phyloP scores from a whole-genome alignment of 2,888 invertebrate species.

The Macrosiphum euphorbiae region DNA sequence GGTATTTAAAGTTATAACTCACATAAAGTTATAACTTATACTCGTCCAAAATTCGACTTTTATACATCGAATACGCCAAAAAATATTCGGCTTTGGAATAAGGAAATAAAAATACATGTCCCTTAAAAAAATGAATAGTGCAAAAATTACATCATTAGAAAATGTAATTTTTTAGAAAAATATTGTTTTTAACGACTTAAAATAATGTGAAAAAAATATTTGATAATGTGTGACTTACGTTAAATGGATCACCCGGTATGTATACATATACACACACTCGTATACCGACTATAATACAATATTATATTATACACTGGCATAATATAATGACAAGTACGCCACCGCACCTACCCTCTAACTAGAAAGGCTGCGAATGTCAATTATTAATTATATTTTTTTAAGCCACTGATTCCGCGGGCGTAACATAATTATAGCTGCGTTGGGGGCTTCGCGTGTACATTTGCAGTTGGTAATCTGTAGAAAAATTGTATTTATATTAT shows the following conservation, averaged over 20 bases:
- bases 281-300: not conserved
- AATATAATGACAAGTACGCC: not conserved
- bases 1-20: not conserved
- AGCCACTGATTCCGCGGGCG: slow-evolving; percentile 6
- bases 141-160: not conserved
- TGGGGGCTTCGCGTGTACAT: not conserved
- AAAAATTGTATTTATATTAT: not conserved
- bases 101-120: not conserved
- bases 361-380: slow-evolving; percentile 19
- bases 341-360: not conserved
- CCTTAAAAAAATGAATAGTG: not conserved
- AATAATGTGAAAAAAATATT: not conserved
- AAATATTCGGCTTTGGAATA: not conserved
- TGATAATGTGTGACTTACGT: not conserved
- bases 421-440: not conserved
- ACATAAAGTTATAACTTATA: not conserved
- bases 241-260: not conserved
- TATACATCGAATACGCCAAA: not conserved
- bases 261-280: not conserved
- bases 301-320: not conserved
- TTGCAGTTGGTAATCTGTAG: not conserved
- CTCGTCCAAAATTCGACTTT: not conserved
- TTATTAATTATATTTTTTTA: slow-evolving; percentile 61
- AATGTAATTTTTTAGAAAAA: not conserved
- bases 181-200: not conserved